phyloP scores from a whole-genome alignment of 1,140 invertebrate genomes.

The Grapholita molesta region DNA sequence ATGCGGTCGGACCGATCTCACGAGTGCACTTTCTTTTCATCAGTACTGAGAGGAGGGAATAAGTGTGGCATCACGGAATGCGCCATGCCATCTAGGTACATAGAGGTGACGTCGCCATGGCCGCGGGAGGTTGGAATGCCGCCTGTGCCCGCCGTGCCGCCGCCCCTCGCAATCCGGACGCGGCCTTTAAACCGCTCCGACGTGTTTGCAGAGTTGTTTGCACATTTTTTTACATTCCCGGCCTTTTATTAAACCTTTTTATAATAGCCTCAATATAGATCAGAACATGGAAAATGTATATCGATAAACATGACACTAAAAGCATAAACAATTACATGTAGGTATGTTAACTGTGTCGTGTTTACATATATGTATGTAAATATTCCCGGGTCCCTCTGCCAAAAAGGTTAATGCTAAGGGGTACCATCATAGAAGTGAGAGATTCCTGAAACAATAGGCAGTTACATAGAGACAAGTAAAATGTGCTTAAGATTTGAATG shows the following conservation, averaged over 20 bases:
- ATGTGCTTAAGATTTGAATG: conserved; percentile 20
- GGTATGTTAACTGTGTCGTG: background rate
- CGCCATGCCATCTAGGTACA: conserved; percentile 38
- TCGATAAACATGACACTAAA: background rate
- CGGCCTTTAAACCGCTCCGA: conserved; percentile 73
- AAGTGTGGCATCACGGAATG: conserved; percentile 49
- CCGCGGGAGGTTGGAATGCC: conserved; percentile 70
- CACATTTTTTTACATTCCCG: conserved; percentile 75
- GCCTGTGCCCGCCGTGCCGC: conserved; percentile 56
- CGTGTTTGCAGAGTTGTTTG: conserved; percentile 75
- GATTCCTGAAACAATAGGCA: conserved; percentile 2
- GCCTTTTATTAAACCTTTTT: conserved; percentile 62
- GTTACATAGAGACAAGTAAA: background rate
- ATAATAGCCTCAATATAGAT: conserved; percentile 28
- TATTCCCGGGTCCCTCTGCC: too few species aligned
- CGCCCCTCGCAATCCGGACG: conserved; percentile 70
- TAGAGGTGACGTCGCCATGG: conserved; percentile 58
- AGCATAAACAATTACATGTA: background rate
- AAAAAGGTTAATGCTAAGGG: background rate
- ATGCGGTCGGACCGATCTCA: conserved; percentile 13
- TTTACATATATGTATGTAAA: background rate
- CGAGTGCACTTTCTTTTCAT: conserved; percentile 47
- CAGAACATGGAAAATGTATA: background rate
- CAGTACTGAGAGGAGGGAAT: conserved; percentile 38
- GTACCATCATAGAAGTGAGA: background rate